Evolutionary conservation across 2,797 vertebrate species (phyloP), one percentile per base, ranked within the genome.

Genomic region (Sebastes jordani): DNA sequence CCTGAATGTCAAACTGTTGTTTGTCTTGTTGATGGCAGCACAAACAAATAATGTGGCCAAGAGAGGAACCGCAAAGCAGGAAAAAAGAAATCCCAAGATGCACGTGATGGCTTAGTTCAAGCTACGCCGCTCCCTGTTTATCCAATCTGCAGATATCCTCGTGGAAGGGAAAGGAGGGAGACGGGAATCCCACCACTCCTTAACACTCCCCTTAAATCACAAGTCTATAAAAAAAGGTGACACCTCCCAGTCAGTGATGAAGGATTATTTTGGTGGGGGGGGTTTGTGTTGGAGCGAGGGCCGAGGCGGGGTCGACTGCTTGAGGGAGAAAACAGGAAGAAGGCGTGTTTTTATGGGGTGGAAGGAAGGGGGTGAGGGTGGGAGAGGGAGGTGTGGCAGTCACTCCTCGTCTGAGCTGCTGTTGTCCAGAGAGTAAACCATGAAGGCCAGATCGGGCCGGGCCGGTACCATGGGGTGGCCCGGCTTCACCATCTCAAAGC

Each of bases 401-500:
- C 91, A 95, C 84, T 94, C 95, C 85, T 96, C 95, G 27, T 94
- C 94, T 20, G 96, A 97, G 92, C 96, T 97, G 95, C 95, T 97
- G 96, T 94, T 95, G 70, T 99, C 97, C 95, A 98, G 90, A 78
- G 96, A 93, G 89, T 98, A 98, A 88, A 96, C 96, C 98, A 98
- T 98, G 92, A 98, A 99, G 95, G 97, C 95, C 93, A 98, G 96
- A 4, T 98, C 97, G 1, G 97, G 96, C 85, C 96, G 96, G 1
- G 94, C 93, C 0, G 98, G 98, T 71, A 98, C 97, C 83, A 95
- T 94, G 18, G 98, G 97, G 89, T 97, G 96, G 22, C 96, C 97
- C 18, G 97, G 97, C 90, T 97, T 97, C 90, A 99, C 97, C 76
- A 97, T 96, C 94, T 99, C 97, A 85, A 99, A 98, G 91, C 98